These are phyloP conservation scores for Nowickia ferox DNA, from an alignment of 2,888 invertebrate species.

Conservation along the genomic window DNA sequence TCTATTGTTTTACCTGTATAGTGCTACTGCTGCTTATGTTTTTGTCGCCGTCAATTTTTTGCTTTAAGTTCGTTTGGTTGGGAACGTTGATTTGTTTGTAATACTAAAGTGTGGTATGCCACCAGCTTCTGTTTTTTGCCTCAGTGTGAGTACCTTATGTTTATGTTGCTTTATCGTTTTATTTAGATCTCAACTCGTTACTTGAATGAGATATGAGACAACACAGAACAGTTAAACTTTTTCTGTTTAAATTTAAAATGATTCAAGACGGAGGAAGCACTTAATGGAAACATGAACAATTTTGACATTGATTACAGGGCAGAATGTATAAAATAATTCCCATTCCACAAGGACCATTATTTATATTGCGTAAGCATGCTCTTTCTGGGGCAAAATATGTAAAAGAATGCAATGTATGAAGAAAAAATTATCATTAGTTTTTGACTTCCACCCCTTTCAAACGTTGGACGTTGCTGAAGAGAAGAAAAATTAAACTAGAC, in stretches of 20 bases:
- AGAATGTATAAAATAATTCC: conserved; percentile 41
- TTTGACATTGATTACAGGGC: conserved; percentile 72
- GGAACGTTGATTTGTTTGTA: conserved; percentile 64
- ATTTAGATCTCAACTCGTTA: conserved; percentile 62
- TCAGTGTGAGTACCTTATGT: conserved; percentile 66
- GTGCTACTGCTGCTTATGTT: background rate
- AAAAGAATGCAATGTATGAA: conserved; percentile 29
- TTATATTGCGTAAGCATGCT: conserved; percentile 65
- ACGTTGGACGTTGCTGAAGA: too few relatives aligned
- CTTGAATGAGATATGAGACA: conserved; percentile 14
- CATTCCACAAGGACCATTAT: conserved; percentile 53
- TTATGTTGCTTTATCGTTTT: conserved; percentile 66
- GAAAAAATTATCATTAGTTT: background rate
- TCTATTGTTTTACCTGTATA: conserved; percentile 45
- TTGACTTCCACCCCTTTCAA: too few relatives aligned
- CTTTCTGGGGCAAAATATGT: background rate
- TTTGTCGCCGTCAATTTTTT: conserved; percentile 37
- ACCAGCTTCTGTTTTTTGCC: conserved; percentile 60
- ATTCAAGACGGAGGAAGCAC: conserved; percentile 60
- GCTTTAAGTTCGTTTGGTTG: background rate
- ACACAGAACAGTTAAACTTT: conserved; percentile 38
- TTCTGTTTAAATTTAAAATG: conserved; percentile 37
- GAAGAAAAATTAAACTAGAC: too few relatives aligned
- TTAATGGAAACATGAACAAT: conserved; percentile 72
- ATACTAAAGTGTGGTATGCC: conserved; percentile 66